Evolutionary conservation across 2,797 vertebrate species (phyloP).

Genomic region (Syngnathus rostellatus): DNA sequence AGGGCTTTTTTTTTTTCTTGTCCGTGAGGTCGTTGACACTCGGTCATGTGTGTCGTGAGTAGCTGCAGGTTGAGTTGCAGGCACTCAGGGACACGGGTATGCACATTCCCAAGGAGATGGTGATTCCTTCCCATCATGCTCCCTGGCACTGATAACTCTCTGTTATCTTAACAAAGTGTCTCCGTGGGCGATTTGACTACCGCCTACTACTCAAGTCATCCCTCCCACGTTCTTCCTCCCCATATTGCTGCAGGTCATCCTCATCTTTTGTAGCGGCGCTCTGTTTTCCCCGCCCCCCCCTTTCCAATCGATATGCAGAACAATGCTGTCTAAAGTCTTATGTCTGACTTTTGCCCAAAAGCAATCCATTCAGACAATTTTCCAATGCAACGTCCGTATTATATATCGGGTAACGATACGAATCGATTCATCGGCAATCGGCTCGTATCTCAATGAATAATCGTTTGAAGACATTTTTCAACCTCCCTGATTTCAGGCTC

Average conservation of each 20-base stretch:
- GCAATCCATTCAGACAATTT: no score
- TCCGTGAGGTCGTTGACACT: background rate
- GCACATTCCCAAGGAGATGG: constrained; percentile 31
- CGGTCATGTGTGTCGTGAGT: constrained; percentile 2
- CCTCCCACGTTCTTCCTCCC: constrained; percentile 23
- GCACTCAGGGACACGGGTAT: constrained; percentile 11
- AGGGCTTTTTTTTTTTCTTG: constrained; percentile 1
- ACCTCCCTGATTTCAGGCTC: no score
- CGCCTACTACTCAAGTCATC: constrained; percentile 30
- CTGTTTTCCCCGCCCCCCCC: constrained; percentile 17
- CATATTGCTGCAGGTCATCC: constrained; percentile 29
- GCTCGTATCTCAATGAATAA: no score
- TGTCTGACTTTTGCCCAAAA: no score
- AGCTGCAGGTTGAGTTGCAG: constrained; percentile 5
- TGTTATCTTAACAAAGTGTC: constrained; percentile 56
- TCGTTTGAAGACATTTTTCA: no score
- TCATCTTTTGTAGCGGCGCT: constrained; percentile 6
- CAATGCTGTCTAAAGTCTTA: no score
- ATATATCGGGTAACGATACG: no score
- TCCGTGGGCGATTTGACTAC: constrained; percentile 29
- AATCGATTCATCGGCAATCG: no score
- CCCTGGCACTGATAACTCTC: constrained; percentile 19
- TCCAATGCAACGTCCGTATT: no score
- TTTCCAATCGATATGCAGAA: constrained; percentile 15
- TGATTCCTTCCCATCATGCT: constrained; percentile 19